A percentile compares a stretch with the other conserved stretches of the same genome.
Conservation (phyloP, 2,888 invertebrate species). For the Andrena dorsata region DNA sequence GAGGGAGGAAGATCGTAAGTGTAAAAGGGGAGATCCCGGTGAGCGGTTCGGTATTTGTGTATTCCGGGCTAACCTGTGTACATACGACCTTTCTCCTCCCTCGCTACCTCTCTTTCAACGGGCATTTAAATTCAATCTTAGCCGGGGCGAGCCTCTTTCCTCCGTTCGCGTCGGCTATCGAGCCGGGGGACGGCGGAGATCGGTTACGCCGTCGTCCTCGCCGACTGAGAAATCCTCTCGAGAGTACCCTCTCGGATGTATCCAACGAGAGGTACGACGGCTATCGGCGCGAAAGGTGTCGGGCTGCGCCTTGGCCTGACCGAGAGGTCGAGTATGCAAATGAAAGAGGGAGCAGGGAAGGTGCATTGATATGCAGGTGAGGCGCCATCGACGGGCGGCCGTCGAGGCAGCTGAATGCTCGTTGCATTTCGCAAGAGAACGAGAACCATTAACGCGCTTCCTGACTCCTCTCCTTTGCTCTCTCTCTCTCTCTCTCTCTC, state of each 20-base stretch:
- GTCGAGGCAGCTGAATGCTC: conserved; percentile 77
- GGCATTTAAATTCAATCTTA: conserved; percentile 60
- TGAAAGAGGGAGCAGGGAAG: conserved; percentile 61
- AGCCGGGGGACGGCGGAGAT: neutral
- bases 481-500: neutral
- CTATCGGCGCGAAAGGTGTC: conserved; percentile 50
- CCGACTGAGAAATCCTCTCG: conserved; percentile 32
- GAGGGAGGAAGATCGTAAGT: conserved; percentile 1
- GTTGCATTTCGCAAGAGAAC: conserved; percentile 72
- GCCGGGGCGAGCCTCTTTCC: conserved; percentile 38
- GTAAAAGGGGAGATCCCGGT: conserved; percentile 12
- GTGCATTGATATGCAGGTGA: conserved; percentile 80
- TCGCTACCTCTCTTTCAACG: conserved; percentile 21
- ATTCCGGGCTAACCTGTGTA: conserved; percentile 39
- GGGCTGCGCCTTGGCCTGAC: conserved; percentile 35
- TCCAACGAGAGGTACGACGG: conserved; percentile 37
- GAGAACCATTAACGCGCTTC: conserved; percentile 73
- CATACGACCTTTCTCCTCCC: conserved; percentile 44
- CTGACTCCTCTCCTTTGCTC: conserved; percentile 40
- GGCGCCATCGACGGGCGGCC: conserved; percentile 74
- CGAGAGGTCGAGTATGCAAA: conserved; percentile 78
- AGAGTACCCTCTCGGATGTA: conserved; percentile 16
- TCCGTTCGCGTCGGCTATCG: conserved; percentile 23
- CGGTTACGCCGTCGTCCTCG: conserved; percentile 21
- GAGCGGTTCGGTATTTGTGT: conserved; percentile 31